phyloP scores from a whole-genome alignment of 2,888 invertebrate species.

The Agrilus biguttatus region DNA sequence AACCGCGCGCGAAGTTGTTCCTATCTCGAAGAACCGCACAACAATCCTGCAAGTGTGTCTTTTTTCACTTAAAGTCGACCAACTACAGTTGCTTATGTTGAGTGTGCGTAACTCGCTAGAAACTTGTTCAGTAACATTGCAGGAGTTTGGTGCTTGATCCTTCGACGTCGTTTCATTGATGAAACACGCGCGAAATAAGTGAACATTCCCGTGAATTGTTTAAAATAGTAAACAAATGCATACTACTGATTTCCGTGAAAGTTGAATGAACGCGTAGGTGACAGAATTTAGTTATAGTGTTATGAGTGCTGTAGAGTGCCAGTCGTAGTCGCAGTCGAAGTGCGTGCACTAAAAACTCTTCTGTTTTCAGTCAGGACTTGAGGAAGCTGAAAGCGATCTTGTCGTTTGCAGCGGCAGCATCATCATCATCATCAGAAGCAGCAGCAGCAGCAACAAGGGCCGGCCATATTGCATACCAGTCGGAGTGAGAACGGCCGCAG shows the following conservation, averaged over 20 bases:
- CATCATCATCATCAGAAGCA: constrained; percentile 1
- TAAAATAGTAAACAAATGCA: too few relatives aligned
- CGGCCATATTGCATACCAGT: constrained; percentile 37
- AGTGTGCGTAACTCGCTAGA: too few relatives aligned
- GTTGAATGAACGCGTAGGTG: background rate
- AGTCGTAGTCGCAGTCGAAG: constrained; percentile 5
- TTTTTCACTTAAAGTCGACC: too few relatives aligned
- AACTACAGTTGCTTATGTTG: too few relatives aligned
- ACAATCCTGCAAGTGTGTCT: too few relatives aligned
- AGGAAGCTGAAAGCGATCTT: constrained; percentile 1
- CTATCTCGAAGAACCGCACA: background rate
- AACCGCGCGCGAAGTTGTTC: constrained; percentile 22
- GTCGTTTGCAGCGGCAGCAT: constrained; percentile 12
- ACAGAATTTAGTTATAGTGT: background rate
- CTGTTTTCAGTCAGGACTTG: constrained; percentile 16
- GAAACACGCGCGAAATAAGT: too few relatives aligned
- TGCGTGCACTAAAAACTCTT: constrained; percentile 13
- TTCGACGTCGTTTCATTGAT: too few relatives aligned
- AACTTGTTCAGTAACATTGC: too few relatives aligned
- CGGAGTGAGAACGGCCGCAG: constrained; percentile 22
- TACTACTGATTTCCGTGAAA: too few relatives aligned
- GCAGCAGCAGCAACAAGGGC: constrained; percentile 12
- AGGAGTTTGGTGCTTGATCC: too few relatives aligned
- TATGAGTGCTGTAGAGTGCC: constrained; percentile 4
- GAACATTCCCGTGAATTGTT: too few relatives aligned